phyloP scores from a whole-genome alignment of 2,888 invertebrate genomes.

The Scelioninae gen. 2 region DNA sequence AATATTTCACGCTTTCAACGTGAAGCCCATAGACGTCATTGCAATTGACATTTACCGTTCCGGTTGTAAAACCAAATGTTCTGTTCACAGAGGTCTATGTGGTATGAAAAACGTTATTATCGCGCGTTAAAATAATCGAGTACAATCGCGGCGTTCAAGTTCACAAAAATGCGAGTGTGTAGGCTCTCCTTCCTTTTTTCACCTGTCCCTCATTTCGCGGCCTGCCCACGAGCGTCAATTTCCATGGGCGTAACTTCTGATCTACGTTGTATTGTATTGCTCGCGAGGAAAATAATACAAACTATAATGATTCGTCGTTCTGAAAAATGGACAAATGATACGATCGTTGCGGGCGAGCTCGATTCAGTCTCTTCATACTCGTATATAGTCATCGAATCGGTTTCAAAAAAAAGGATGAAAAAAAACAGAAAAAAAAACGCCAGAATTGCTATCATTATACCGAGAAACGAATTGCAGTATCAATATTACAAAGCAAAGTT shows the following conservation, averaged over 20 bases:
- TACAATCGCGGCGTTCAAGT: conserved; percentile 33
- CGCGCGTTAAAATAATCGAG: conserved; percentile 20
- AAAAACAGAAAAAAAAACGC: no score
- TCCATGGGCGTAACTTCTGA: conserved; percentile 53
- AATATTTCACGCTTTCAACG: no score
- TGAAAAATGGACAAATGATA: conserved; percentile 41
- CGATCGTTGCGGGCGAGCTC: conserved; percentile 16
- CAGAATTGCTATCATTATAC: conserved; percentile 45
- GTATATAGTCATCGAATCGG: conserved; percentile 34
- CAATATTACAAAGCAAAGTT: conserved; percentile 38
- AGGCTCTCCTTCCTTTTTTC: conserved; percentile 29
- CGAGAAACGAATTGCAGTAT: conserved; percentile 32
- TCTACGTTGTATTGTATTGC: conserved; percentile 46
- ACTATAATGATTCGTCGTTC: conserved; percentile 49
- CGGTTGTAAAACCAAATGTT: no score
- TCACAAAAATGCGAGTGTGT: conserved; percentile 43
- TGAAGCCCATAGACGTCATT: no score
- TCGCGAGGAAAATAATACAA: conserved; percentile 43
- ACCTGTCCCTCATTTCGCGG: conserved; percentile 34
- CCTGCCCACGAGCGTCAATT: conserved; percentile 50
- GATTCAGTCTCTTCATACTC: conserved; percentile 3
- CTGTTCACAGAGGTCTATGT: no score
- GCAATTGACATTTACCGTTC: no score
- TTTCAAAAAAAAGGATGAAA: no score
- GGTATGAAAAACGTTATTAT: conserved; percentile 13